Evolutionary conservation across 2,113 vertebrate species (phyloP).

Genomic region (Chloebia gouldiae): DNA sequence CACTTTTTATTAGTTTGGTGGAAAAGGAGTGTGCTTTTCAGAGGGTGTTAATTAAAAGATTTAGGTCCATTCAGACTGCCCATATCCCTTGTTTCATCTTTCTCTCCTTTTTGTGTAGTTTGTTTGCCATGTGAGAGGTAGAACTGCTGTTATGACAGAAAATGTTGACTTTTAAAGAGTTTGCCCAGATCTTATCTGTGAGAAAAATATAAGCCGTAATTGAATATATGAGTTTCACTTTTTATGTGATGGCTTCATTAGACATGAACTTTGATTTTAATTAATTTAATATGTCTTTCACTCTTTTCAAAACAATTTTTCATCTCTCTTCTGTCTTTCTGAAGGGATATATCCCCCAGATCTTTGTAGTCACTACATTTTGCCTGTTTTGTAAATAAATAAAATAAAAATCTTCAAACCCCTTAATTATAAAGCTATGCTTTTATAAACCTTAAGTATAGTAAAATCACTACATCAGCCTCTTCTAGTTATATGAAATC

Average conservation of each 20-base stretch:
- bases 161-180: constrained; percentile 82
- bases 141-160: constrained; percentile 78
- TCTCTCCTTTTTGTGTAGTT: constrained; percentile 59
- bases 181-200: constrained; percentile 58
- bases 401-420: neutral
- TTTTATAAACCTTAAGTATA: neutral
- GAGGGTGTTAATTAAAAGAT: constrained; percentile 93
- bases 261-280: constrained; percentile 20
- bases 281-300: neutral
- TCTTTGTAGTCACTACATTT: neutral
- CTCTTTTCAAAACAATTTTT: neutral
- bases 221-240: constrained; percentile 80
- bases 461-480: neutral
- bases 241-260: constrained; percentile 39
- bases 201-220: constrained; percentile 78
- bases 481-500: neutral
- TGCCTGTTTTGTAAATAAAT: neutral
- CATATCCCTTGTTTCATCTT: constrained; percentile 73
- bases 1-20: constrained; percentile 88
- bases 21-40: constrained; percentile 89
- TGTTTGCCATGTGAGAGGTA: constrained; percentile 73
- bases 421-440: neutral
- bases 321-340: neutral
- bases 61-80: constrained; percentile 81
- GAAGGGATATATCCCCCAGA: neutral